Evolutionary conservation across 2,113 vertebrate genomes (phyloP), one percentile per base, ranked within the genome.

Genomic region (Blennius ocellaris): DNA sequence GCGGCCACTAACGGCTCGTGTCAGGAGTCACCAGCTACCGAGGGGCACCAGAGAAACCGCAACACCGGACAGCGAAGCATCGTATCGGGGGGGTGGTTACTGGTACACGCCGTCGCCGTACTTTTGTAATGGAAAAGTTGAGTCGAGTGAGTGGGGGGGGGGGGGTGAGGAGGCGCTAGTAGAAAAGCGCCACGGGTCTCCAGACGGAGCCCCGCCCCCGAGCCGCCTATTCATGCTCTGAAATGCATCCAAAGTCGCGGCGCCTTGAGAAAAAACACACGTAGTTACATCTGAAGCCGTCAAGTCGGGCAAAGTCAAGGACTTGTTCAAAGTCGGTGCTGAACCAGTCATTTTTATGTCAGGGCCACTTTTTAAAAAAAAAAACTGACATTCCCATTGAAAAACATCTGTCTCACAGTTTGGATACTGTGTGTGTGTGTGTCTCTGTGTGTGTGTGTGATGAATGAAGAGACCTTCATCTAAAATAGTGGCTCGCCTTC

Each of bases 391-490:
- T 52, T 45, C 30, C 44, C 16, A 51, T 64, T 56, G 65, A 39
- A 82, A 82, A 63, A 14, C 1, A 7, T 16, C 41, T 44, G 14
- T 43, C 63, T 17, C 45, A 44, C 44, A 11, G 41, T 15, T 51
- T 8, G 65, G 17, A 55, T 14, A 41, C 49, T 41, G n/a, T 58
- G 36, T 3, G 41, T 30, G 21, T 30, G 21, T 30, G 21, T 30
- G 21, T 30, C 2, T 30, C 2, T 30, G 21, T 30, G 21, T 30
- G 21, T 30, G 21, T 30, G 21, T 30, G 21, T 30, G 72, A 84
- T 41, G 38, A 84, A 76, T 58, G 44, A 16, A 49, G 11, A 6
- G 41, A 63, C 69, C 54, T 80, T 77, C 68, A 45, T 82, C 48
- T 62, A 21, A 77, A 78, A 71, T n/a, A 39, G 30, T 30, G 4